Evolutionary conservation across 2,113 vertebrate genomes (phyloP), one percentile per base, ranked within the genome.

Genomic region (Petroica traversi): DNA sequence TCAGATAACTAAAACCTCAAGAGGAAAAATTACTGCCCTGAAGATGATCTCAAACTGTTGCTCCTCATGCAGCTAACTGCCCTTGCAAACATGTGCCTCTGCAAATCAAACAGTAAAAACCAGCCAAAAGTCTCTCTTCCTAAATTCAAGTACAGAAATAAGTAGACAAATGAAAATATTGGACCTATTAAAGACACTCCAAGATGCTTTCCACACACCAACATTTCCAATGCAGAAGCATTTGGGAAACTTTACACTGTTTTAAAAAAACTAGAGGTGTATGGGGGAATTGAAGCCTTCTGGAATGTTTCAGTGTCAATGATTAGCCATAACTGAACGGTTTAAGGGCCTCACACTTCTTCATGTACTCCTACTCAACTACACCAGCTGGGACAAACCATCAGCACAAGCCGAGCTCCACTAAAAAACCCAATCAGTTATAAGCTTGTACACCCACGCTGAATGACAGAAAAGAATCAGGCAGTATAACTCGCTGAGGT

Each of bases 401-500:
- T 1, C 79, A 38, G 62, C 45, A 52, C 25, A 23, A 62, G 43
- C 23, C 16, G 33, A 48, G 14, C n/a, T 28, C n/a, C 28, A 12
- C 31, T n/a, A 1, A 33, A 45, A 41, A 55, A 1, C 25, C 31
- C 49, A 9, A 38, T 9, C 3, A 9, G 20, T 12, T 58, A 1
- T 0, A 17, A 75, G 29, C 34, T n/a, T 4, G 9, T 24, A 28
- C 9, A 22, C 19, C 5, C 13, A 5, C 2, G 0, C 33, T 1
- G 3, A 11, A 6, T 0, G 8, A 19, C 52, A 54, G 48, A 12
- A 34, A 40, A 3, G 22, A 9, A 9, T 0, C 9, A 3, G 31
- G 43, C 66, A 78, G 45, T 25, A 9, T 3, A 24, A 63, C 48
- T 19, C 61, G 3, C 31, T 8, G 28, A 2, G 33, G 9, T 7